Evolutionary conservation across 2,113 vertebrate genomes (phyloP), one percentile per base, ranked within the genome.

Genomic region (Triplophysa siluroides): DNA sequence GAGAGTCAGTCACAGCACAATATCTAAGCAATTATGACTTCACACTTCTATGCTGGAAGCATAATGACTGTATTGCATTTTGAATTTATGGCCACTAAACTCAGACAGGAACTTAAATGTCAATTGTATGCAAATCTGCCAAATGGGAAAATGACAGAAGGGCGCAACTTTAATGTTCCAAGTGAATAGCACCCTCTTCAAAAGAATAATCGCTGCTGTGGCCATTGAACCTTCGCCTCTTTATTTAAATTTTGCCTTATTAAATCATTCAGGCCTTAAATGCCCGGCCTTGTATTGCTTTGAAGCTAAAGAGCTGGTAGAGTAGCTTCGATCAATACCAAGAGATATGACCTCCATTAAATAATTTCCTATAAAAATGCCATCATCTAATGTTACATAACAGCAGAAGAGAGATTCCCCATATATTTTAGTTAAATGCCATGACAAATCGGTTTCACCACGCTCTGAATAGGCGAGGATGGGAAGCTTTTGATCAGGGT

Each of bases 91-190:
- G 52, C 26, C 21, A 43, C 38, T 18, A 61, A 4, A 61, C n/a
- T 75, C 41, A 26, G 13, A 58, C 12, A 23, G 16, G 72, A 62
- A 12, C 58, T 14, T 54, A 65, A 65, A 77, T 77, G 74, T 65
- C 74, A 77, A 65, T 52, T 77, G 62, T 14, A 65, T 65, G 74
- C 62, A 65, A 77, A 77, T 77, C 62, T 54, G 45, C 26, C 21
- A 52, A 65, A 47, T 65, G 45, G 18, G 16, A 56, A 56, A 58
- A 9, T 58, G 21, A 58, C 19, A n/a, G 19, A 64, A 75, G 43
- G 45, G 24, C 23, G 21, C 50, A 54, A 33, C 24, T 77, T 14
- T 65, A 21, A 38, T 63, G 9, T 47, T 62, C 24, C 26, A 54
- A 76, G 74, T 8, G 19, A 18, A 61, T 9, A 65, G 24, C 21